Percentiles rank a stretch among this genome's conserved stretches.
These are phyloP conservation scores for Apodemus agrarius DNA, from an alignment of 2,797 vertebrate species.

Conservation along the genomic window DNA sequence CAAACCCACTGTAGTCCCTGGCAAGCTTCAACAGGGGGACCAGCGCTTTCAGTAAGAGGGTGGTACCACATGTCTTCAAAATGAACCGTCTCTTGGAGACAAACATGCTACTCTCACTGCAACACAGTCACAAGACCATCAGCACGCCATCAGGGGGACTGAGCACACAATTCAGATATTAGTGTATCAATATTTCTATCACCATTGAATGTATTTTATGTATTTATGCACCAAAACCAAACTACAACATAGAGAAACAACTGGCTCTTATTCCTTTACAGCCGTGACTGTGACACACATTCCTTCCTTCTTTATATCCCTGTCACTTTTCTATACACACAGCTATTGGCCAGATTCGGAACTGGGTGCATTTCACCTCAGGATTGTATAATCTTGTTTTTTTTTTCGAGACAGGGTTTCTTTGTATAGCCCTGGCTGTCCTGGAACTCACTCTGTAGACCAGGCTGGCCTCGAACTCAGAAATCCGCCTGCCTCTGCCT, in stretches of 20 bases:
- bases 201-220: neutral
- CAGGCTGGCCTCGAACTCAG: too few species aligned
- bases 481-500: too few species aligned
- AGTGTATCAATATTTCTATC: neutral
- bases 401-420: too few species aligned
- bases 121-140: conserved; percentile 30
- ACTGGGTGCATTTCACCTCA: neutral
- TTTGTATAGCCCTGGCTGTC: too few species aligned
- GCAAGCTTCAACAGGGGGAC: conserved; percentile 99
- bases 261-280: neutral
- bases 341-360: neutral
- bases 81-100: conserved; percentile 99
- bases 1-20: conserved; percentile 98
- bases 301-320: too few species aligned
- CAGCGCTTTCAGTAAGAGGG: conserved; percentile 99
- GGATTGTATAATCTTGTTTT: too few species aligned
- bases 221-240: neutral
- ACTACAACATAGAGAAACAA: neutral
- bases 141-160: neutral
- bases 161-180: neutral
- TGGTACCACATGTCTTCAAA: conserved; percentile 99
- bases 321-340: neutral
- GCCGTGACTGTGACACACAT: neutral
- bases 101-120: conserved; percentile 99
- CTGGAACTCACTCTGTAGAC: too few species aligned